A percentile compares a stretch with the other conserved stretches of the same genome.
phyloP scores from a whole-genome alignment of 2,113 vertebrate genomes.

The Trachemys scripta region DNA sequence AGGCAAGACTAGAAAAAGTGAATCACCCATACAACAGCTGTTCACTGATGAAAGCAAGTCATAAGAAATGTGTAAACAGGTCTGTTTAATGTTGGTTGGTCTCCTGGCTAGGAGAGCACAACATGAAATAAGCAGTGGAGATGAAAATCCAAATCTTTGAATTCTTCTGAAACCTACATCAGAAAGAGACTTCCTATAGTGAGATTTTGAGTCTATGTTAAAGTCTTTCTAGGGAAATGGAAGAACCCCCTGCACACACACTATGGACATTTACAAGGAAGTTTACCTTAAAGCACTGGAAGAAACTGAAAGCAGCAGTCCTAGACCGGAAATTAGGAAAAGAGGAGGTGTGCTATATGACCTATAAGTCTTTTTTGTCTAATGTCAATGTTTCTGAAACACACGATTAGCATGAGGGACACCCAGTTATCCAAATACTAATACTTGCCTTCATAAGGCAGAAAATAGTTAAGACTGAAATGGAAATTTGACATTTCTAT shows the following conservation, averaged over 20 bases:
- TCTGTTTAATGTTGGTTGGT: background rate
- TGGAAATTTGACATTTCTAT: background rate
- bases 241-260: background rate
- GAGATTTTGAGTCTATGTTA: background rate
- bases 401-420: background rate
- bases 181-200: background rate
- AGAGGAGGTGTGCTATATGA: background rate
- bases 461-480: background rate
- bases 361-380: background rate
- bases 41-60: background rate
- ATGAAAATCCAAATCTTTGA: slow-evolving; percentile 14
- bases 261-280: background rate
- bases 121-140: slow-evolving; percentile 20
- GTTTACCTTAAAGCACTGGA: background rate
- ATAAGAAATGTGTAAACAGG: background rate
- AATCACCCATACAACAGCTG: slow-evolving; percentile 8
- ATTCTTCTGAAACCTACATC: background rate
- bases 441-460: background rate
- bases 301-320: background rate
- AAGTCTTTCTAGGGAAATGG: accelerated
- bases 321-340: background rate
- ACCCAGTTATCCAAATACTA: background rate
- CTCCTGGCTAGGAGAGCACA: background rate
- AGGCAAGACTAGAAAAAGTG: slow-evolving; percentile 44
- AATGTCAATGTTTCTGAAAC: background rate